Conservation (phyloP, 1,140 invertebrate species). For the Eriosoma lanigerum region DNA sequence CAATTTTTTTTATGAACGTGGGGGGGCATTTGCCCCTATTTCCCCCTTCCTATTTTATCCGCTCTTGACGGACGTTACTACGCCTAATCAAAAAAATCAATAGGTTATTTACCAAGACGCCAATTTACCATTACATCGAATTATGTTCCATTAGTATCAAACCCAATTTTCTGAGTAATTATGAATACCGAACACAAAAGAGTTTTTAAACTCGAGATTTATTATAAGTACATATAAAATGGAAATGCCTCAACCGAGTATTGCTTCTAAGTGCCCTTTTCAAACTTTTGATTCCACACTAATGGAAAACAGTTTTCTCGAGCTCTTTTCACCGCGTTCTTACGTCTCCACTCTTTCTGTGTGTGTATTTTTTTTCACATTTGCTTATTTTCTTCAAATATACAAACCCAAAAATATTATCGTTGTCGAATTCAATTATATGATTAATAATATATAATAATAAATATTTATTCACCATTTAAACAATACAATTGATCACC, state of each 20-base stretch:
- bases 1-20: too few relatives aligned
- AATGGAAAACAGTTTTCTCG: slow-evolving; percentile 50
- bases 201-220: slow-evolving; percentile 46
- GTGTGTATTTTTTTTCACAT: slow-evolving; percentile 9
- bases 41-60: too few relatives aligned
- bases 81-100: not conserved
- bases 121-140: slow-evolving; percentile 27
- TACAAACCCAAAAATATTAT: not conserved
- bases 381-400: not conserved
- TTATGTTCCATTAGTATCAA: slow-evolving; percentile 45
- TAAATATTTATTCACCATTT: too few relatives aligned
- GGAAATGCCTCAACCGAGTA: slow-evolving; percentile 25
- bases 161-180: slow-evolving; percentile 44
- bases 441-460: too few relatives aligned
- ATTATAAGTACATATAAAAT: slow-evolving; percentile 40
- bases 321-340: slow-evolving; percentile 18
- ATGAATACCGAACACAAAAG: slow-evolving; percentile 46
- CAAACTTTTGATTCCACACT: slow-evolving; percentile 42
- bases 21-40: too few relatives aligned
- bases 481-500: too few relatives aligned
- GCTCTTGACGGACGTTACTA: too few relatives aligned
- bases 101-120: slow-evolving; percentile 42
- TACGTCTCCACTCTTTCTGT: not conserved
- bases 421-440: too few relatives aligned
- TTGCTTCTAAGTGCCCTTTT: slow-evolving; percentile 49